A percentile compares a stretch with the other conserved stretches of the same genome.
Conservation (phyloP, 2,797 vertebrate species). For the Pseudocheirus occidentalis region DNA sequence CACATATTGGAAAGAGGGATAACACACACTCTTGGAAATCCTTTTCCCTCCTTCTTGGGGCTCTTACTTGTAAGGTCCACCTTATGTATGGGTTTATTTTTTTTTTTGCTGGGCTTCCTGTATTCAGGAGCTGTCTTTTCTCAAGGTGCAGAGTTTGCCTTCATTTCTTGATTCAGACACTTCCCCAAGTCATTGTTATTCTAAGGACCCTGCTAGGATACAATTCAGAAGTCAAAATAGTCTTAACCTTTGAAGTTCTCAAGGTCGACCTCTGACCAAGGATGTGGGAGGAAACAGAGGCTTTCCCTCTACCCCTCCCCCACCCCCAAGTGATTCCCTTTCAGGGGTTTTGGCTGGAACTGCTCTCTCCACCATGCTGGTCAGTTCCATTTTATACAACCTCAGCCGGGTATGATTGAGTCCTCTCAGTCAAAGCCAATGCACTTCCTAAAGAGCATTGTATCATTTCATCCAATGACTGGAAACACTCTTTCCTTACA, state of each 20-base stretch:
- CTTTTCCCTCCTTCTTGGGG: background rate
- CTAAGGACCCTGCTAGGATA: background rate
- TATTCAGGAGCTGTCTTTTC: background rate
- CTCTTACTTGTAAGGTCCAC: background rate
- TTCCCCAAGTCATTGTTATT: background rate
- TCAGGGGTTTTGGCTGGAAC: background rate
- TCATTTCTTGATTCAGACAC: background rate
- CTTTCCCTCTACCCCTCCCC: background rate
- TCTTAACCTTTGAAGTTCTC: background rate
- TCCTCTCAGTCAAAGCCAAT: background rate
- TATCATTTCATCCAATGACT: background rate
- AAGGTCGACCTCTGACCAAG: background rate
- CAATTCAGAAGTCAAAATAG: background rate
- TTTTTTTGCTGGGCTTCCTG: background rate
- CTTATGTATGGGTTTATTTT: background rate
- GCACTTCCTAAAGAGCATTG: background rate
- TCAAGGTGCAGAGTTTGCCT: background rate
- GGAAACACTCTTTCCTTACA: background rate
- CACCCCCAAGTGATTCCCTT: background rate
- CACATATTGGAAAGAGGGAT: background rate
- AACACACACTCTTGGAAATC: background rate
- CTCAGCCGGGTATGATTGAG: background rate
- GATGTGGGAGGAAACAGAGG: background rate
- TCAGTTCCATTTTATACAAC: background rate
- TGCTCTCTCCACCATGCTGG: background rate